Evolutionary conservation across 2,888 invertebrate genomes (phyloP), one percentile per base, ranked within the genome.

Genomic region (Brachyopa scutellaris): DNA sequence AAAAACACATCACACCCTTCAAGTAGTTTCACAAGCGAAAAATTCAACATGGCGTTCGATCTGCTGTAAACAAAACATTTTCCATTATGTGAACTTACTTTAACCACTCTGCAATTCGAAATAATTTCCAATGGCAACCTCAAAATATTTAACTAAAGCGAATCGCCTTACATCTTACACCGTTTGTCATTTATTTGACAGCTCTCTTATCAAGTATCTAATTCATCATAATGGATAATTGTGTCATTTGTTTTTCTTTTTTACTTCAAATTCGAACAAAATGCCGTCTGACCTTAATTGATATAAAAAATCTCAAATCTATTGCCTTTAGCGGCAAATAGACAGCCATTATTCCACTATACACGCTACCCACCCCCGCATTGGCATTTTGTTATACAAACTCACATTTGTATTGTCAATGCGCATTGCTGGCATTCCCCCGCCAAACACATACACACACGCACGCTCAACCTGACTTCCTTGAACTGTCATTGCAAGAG

Each of bases 171-270:
- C 53, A 45, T 42, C 31, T 51, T 45, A 36, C n/a, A n/a, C 51
- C 40, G 23, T 11, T 23, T 53, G 72, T 13, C 33, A 33, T 51
- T 62, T 36, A 53, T 62, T 51, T 62, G 72, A 62, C 62, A 73
- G 8, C 55, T n/a, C n/a, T n/a, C 31, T 7, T 29, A 47, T 53
- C 55, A 45, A 8, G 36, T 53, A 38, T 49, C 57, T 6, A 47
- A 74, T 74, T 74, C 55, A 74, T 74, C 73, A 74, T 15, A n/a
- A 21, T 11, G 9, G 38, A 31, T 74, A 74, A 64, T 66, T 74
- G 55, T 57, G 55, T 11, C 19, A 7, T 42, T n/a, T n/a, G n/a
- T n/a, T n/a, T n/a, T n/a, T n/a, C n/a, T n/a, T n/a, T n/a, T n/a
- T n/a, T 6, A 6, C 26, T 49, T 45, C 53, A 62, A 40, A n/a